Evolutionary conservation across 2,113 vertebrate species (phyloP).

Genomic region (human (Homo sapiens)): GRCh38 chr13:94642001-94642500

Average conservation of each 20-base stretch:
- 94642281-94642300: conserved; percentile 56
- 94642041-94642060: conserved; percentile 48
- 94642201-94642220: conserved; percentile 45
- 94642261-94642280: conserved; percentile 50
- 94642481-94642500: neutral
- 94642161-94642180: neutral
- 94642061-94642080: conserved; percentile 60
- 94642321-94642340: neutral
- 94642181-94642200: neutral
- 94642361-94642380: neutral
- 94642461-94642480: neutral
- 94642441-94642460: conserved; percentile 25
- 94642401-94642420: neutral
- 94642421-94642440: neutral
- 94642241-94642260: conserved; percentile 33
- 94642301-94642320: conserved; percentile 55
- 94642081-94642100: conserved; percentile 68
- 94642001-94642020: conserved; percentile 66
- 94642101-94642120: neutral
- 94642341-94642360: neutral
- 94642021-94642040: conserved; percentile 47
- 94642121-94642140: conserved; percentile 56
- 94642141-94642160: conserved; percentile 49
- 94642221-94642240: conserved; percentile 45
- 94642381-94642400: neutral